These are phyloP conservation scores for Clarias fuscus DNA, from an alignment of 2,797 vertebrate species.

Conservation along the genomic window DNA sequence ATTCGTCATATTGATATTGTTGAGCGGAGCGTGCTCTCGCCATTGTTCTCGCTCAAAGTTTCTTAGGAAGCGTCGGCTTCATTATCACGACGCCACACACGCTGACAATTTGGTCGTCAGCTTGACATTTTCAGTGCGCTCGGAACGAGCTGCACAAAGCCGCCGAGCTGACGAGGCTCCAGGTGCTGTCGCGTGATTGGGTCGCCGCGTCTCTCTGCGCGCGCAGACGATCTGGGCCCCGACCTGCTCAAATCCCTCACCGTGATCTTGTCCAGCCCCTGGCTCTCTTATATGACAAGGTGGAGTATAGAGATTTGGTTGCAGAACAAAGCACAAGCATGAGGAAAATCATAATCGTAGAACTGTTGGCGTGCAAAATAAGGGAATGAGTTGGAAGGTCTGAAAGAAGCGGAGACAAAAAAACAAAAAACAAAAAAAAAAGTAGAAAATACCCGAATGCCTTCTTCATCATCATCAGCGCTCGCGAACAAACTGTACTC, in stretches of 20 bases:
- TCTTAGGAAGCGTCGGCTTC: constrained; percentile 26
- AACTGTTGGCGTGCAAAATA: constrained; percentile 33
- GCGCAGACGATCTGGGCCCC: constrained; percentile 34
- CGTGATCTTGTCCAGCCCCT: constrained; percentile 42
- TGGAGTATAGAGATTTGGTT: constrained; percentile 48
- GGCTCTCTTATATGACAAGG: constrained; percentile 35
- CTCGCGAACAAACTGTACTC: not conserved
- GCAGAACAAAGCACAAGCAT: constrained; percentile 34
- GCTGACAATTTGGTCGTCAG: constrained; percentile 49
- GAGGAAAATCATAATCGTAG: constrained; percentile 30
- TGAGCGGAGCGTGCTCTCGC: constrained; percentile 11
- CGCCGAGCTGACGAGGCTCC: constrained; percentile 57
- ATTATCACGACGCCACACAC: constrained; percentile 59
- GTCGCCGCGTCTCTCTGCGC: constrained; percentile 12
- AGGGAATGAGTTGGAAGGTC: constrained; percentile 18
- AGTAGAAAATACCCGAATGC: not conserved
- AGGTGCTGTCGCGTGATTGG: constrained; percentile 64
- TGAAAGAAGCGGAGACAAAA: constrained; percentile 30
- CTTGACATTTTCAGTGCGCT: constrained; percentile 53
- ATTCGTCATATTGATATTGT: constrained; percentile 47
- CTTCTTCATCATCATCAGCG: constrained; percentile 20
- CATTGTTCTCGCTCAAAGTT: constrained; percentile 58
- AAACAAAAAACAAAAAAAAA: not conserved
- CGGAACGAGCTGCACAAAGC: constrained; percentile 52
- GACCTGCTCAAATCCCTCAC: constrained; percentile 50